Evolutionary conservation across 2,888 invertebrate genomes (phyloP).

Genomic region (Chrysodeixis includens): DNA sequence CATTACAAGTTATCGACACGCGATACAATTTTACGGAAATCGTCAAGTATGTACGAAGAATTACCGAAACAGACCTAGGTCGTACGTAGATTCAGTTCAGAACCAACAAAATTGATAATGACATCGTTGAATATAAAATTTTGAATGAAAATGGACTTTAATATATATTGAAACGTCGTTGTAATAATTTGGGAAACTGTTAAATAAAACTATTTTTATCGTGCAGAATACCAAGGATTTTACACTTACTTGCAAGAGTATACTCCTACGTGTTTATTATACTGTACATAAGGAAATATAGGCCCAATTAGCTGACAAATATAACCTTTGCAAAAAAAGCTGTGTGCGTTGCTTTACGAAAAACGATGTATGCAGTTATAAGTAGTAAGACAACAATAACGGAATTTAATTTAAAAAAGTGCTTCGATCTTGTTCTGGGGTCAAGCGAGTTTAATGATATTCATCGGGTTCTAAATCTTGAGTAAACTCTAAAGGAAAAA

Average conservation of each 20-base stretch:
- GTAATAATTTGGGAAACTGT: neutral
- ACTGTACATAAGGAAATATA: constrained; percentile 4
- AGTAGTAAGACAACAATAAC: constrained; percentile 17
- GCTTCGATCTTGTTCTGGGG: constrained; percentile 24
- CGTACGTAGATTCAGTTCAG: constrained; percentile 46
- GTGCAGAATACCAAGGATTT: neutral
- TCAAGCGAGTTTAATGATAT: constrained; percentile 45
- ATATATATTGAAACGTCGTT: neutral
- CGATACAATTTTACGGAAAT: neutral
- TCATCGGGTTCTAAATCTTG: constrained; percentile 11
- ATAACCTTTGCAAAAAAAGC: constrained; percentile 4
- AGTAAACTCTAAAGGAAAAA: constrained; percentile 13
- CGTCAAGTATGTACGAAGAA: constrained; percentile 18
- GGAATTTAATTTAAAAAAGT: neutral
- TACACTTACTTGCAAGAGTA: neutral
- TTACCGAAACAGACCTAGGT: constrained; percentile 17
- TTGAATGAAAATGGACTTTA: constrained; percentile 9
- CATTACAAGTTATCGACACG: constrained; percentile 13
- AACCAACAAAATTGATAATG: constrained; percentile 40
- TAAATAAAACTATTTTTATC: neutral
- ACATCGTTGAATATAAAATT: constrained; percentile 33
- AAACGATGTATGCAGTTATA: neutral
- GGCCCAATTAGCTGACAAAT: constrained; percentile 1
- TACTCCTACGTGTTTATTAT: constrained; percentile 1
- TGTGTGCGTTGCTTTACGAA: neutral